These are phyloP conservation scores for Macrocentrus cingulum DNA, from an alignment of 1,140 invertebrate genomes.

Conservation along the genomic window DNA sequence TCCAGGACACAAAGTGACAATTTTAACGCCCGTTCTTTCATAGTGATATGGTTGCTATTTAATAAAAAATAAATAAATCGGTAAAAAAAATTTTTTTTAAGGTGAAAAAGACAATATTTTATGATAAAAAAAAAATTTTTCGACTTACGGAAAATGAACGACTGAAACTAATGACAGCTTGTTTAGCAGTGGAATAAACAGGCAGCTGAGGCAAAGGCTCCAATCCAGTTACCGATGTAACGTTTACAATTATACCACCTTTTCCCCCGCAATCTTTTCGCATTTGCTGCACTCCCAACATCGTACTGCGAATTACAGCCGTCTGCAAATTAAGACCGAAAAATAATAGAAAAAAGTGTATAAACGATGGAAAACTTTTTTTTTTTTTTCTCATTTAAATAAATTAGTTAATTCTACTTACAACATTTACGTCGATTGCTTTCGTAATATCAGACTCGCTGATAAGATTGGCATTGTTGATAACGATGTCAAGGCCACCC, in stretches of 20 bases:
- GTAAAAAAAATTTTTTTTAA: not conserved
- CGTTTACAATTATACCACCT: conserved; percentile 57
- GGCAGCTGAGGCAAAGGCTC: conserved; percentile 52
- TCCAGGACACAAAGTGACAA: conserved; percentile 55
- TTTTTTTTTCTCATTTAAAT: not conserved
- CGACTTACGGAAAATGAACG: conserved; percentile 51
- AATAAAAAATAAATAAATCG: conserved; percentile 8
- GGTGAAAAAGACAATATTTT: conserved; percentile 7
- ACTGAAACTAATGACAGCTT: conserved; percentile 59
- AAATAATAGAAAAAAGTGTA: conserved; percentile 21
- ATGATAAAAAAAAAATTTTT: not conserved
- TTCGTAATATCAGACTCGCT: conserved; percentile 59
- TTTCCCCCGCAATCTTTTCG: conserved; percentile 54
- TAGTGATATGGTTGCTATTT: conserved; percentile 51
- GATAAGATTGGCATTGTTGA: conserved; percentile 66
- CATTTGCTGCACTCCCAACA: conserved; percentile 53
- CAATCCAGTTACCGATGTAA: conserved; percentile 54
- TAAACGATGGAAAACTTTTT: conserved; percentile 30
- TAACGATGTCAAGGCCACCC: conserved; percentile 61
- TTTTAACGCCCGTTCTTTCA: conserved; percentile 53
- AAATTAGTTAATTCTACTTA: conserved; percentile 34
- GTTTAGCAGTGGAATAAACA: conserved; percentile 59
- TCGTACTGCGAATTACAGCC: conserved; percentile 48
- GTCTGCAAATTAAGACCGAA: conserved; percentile 43
- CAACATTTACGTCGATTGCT: conserved; percentile 57